phyloP scores from a whole-genome alignment of 2,113 vertebrate species.

The Psophia crepitans region DNA sequence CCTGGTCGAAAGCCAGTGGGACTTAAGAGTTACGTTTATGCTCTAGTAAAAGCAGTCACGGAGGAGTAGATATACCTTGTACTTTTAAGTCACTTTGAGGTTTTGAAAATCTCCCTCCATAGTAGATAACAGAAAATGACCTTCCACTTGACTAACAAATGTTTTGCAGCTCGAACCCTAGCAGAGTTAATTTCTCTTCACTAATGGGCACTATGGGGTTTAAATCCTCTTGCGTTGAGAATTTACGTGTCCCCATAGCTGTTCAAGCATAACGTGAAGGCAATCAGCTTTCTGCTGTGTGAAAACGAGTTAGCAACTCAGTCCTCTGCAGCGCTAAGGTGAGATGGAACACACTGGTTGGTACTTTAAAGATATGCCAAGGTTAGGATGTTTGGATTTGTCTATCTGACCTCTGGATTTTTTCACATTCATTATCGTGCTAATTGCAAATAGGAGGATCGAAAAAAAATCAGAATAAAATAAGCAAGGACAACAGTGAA shows the following conservation, averaged over 20 bases:
- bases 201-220: background rate
- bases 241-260: background rate
- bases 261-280: background rate
- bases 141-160: background rate
- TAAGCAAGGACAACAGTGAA: background rate
- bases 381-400: background rate
- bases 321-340: background rate
- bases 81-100: background rate
- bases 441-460: background rate
- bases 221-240: background rate
- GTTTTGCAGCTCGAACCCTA: background rate
- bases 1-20: background rate
- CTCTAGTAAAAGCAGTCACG: background rate
- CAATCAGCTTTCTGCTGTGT: background rate
- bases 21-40: background rate
- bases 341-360: background rate
- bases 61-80: background rate
- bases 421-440: background rate
- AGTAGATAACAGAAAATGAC: background rate
- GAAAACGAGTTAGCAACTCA: background rate
- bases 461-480: background rate
- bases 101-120: background rate
- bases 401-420: background rate
- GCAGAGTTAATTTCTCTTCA: background rate
- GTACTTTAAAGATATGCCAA: background rate